phyloP scores from a whole-genome alignment of 2,888 invertebrate genomes.

The Callyntrura sp. region DNA sequence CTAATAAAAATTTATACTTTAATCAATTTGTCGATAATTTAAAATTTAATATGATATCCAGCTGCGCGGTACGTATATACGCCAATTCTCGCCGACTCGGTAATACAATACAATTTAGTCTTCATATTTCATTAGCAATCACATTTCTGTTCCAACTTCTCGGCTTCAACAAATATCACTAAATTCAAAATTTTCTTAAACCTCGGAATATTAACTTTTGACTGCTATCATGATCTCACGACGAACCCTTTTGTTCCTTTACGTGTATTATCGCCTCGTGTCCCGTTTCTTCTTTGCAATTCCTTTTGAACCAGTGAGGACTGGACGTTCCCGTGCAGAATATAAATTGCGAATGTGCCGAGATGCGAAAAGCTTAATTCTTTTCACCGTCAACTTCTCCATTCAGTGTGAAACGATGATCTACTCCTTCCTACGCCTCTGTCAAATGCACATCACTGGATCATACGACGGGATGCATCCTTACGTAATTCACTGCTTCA shows the following conservation, averaged over 20 bases:
- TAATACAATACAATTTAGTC: too few species aligned
- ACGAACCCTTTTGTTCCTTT: constrained; percentile 33
- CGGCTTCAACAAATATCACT: too few species aligned
- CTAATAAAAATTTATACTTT: too few species aligned
- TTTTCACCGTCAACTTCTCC: constrained; percentile 61
- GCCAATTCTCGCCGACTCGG: too few species aligned
- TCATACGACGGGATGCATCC: constrained; percentile 15
- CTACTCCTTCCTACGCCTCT: constrained; percentile 67
- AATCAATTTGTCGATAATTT: too few species aligned
- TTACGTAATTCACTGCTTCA: constrained; percentile 64
- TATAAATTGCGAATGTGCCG: constrained; percentile 24
- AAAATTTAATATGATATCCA: too few species aligned
- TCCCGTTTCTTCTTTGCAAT: constrained; percentile 52
- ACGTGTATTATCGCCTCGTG: constrained; percentile 23
- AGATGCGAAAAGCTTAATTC: constrained; percentile 44
- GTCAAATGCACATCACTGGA: constrained; percentile 65
- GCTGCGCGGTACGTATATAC: too few species aligned
- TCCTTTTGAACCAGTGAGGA: constrained; percentile 27
- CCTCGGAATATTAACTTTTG: too few species aligned
- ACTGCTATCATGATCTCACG: constrained; percentile 58
- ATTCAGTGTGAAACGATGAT: constrained; percentile 55
- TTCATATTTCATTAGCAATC: too few species aligned
- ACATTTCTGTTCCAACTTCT: too few species aligned
- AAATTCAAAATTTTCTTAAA: too few species aligned
- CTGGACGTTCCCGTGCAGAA: neutral